Base-by-base conservation (phyloP, 2,113 vertebrate species). In the Nansenia antarctica region DNA sequence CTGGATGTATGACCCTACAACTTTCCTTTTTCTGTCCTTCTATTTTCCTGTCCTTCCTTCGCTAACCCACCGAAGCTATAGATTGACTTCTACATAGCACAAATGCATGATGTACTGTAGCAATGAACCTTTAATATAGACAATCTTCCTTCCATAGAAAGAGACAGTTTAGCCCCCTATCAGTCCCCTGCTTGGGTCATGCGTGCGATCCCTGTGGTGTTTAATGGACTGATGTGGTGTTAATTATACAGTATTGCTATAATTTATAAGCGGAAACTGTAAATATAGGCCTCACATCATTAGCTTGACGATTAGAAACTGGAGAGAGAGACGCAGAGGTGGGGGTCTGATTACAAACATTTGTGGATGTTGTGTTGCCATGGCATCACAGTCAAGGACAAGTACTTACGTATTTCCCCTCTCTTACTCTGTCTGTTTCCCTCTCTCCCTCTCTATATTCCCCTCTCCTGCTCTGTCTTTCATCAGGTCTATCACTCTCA, bases 201-300 rank as follows among this genome's bases (percentile, higher is more conserved):
- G 62, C n/a, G 29, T 26, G 52, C n/a, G 62, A 60, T 71, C 58
- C 69, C 75, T 15, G 68, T 62, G 63, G 73, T 65, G 74, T 65
- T 67, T 75, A 82, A 88, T 84, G 77, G 73, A 73, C 76, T 73
- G 68, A 72, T 74, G 69, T 70, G 58, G 64, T 65, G 71, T 81
- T 83, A 85, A 90, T 90, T 82, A 84, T 81, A 61, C 69, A n/a
- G n/a, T n/a, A n/a, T n/a, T 71, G 75, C 78, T 76, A 85, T 83
- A 65, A 66, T 86, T 84, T 82, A 68, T 78, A 83, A 80, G 81
- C 42, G 20, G 67, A 80, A 82, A 79, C 71, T 70, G 76, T 82
- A 85, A 76, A 85, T 81, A 83, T 57, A 66, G 53, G 52, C 14
- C 3, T 75, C 72, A 72, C 73, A 62, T 72, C 68, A 63, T 84